Evolutionary conservation across 2,797 vertebrate genomes (phyloP), one percentile per base, ranked within the genome.

Genomic region (Buceros bicornis): DNA sequence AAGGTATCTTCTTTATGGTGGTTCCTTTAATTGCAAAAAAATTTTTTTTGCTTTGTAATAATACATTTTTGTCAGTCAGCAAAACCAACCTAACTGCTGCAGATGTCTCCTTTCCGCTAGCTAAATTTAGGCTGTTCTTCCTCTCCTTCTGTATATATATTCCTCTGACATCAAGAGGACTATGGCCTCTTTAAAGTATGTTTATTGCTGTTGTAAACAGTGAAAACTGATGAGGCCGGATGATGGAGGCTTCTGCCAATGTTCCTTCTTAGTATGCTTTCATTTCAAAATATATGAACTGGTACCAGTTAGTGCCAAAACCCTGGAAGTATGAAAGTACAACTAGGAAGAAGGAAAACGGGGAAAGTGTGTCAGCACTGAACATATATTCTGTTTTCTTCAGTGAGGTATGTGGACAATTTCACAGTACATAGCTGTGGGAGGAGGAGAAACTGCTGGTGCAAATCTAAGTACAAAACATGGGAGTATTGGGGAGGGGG

Each of bases 191-290:
- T 93, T 80, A 74, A 15, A 85, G 64, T 62, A 33, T 33, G 53
- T 93, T 89, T 94, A 97, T 87, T 95, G 83, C 83, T 93, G 80
- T 57, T 85, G 83, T 96, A 96, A 92, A 96, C 78, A 94, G 58
- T 73, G 74, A 62, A 85, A 96, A 87, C 64, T 50, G 81, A 93
- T 57, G 89, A 94, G 74, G 48, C 45, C 89, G 70, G 51, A 88
- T 62, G 67, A 91, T 43, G 45, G 67, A 85, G 29, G 53, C 17
- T 78, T 81, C 77, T 93, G 83, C 81, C 83, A 71, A 29, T 4
- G 42, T 37, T 26, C 51, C 19, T 73, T 92, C 70, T 77, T 66
- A 82, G 64, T 18, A 29, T 42, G 66, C 60, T 79, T 93, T 67
- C 22, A 57, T 77, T 82, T 80, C 21, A 70, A 90, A 93, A 73